Conservation (phyloP, 2,797 vertebrate species). For the Octomys mimax region DNA sequence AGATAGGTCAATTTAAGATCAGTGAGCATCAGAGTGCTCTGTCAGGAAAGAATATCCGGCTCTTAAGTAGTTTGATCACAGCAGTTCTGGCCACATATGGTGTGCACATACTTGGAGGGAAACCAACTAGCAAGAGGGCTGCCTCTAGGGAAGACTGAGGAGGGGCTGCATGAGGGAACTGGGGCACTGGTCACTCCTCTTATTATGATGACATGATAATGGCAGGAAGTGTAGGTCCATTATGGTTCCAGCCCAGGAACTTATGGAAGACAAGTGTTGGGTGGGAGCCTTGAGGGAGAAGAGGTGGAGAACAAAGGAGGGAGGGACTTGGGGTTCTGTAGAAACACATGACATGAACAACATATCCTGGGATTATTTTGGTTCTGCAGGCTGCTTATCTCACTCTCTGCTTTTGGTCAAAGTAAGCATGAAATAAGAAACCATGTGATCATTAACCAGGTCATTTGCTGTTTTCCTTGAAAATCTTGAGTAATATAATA, state of each 20-base stretch:
- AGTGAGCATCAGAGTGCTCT: constrained; percentile 11
- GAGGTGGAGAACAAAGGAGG: constrained; percentile 54
- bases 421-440: constrained; percentile 37
- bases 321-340: background rate
- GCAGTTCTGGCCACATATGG: constrained; percentile 65
- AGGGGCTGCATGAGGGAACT: background rate
- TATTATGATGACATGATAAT: constrained; percentile 60
- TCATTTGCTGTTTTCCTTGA: background rate
- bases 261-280: background rate
- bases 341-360: background rate
- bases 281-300: background rate
- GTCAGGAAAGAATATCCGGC: constrained; percentile 40
- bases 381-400: background rate
- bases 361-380: constrained; percentile 22
- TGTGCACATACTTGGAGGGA: constrained; percentile 65
- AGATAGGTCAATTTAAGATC: constrained; percentile 41
- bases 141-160: constrained; percentile 56
- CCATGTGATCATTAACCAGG: background rate
- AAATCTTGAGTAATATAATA: background rate
- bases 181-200: constrained; percentile 15
- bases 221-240: constrained; percentile 49
- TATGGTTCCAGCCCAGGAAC: constrained; percentile 14
- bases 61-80: constrained; percentile 43
- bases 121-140: constrained; percentile 59
- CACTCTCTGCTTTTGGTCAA: background rate